Percentiles rank a stretch among this genome's conserved stretches.
Evolutionary conservation across 2,113 vertebrate genomes (phyloP).

Genomic region (Peromyscus leucopus): DNA sequence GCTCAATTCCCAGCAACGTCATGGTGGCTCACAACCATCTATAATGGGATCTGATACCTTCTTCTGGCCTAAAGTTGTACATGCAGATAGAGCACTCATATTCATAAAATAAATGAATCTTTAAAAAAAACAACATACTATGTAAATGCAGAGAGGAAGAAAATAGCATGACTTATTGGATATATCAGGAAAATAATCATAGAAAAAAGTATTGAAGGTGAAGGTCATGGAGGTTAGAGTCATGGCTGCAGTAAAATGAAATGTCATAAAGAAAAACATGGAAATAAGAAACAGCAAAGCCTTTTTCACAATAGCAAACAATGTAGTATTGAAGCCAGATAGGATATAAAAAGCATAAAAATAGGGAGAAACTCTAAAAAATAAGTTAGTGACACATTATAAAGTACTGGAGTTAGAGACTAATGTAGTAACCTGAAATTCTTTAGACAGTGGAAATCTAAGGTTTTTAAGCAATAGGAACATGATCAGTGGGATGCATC

Average conservation of each 20-base stretch:
- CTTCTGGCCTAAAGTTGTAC: not conserved
- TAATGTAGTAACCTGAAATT: not conserved
- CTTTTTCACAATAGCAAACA: conserved; percentile 54
- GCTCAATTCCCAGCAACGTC: not conserved
- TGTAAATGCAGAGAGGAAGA: conserved; percentile 39
- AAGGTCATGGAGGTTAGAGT: not conserved
- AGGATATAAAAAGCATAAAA: not conserved
- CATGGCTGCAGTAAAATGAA: conserved; percentile 27
- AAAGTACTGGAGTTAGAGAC: not conserved
- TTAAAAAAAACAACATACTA: not conserved
- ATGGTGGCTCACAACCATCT: not conserved
- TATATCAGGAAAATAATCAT: not conserved
- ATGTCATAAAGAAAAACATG: conserved; percentile 56
- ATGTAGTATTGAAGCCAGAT: conserved; percentile 26
- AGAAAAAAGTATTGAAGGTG: conserved; percentile 3
- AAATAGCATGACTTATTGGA: not conserved
- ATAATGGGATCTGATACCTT: not conserved
- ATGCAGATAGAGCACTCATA: not conserved
- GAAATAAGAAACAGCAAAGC: conserved; percentile 32
- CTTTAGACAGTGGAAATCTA: not conserved
- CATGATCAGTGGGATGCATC: not conserved
- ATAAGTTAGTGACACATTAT: not conserved
- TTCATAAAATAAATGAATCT: not conserved
- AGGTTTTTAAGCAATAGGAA: conserved; percentile 30
- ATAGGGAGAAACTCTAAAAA: conserved; percentile 37